Base-by-base conservation (phyloP, 2,797 vertebrate species). In the Columba guinea region DNA sequence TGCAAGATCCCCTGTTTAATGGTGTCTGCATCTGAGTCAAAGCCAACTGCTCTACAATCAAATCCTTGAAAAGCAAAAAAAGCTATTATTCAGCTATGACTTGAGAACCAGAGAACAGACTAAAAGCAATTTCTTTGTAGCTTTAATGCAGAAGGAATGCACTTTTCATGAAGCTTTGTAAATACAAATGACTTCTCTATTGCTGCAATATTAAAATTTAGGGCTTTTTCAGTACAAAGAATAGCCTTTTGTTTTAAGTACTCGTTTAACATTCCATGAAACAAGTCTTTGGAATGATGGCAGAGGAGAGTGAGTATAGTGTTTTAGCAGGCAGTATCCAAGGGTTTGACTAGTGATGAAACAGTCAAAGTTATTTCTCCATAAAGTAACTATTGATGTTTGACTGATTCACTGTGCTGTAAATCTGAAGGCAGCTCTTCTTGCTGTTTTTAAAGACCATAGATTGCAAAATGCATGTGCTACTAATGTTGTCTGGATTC, bases 301-400 rank as follows among this genome's bases (percentile, higher is more conserved):
- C 7, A 84, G 74, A 62, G 22, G 4, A 84, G 13, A 18, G 44
- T 20, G 10, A 53, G 17, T 24, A 49, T 75, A 89, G 32, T 27
- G 65, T 68, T 41, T 80, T 32, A 48, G 62, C 20, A 51, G 44
- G 6, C 14, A 24, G 28, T 68, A 37, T n/a, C 30, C 7, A 48
- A 46, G 4, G 17, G 4, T 41, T 60, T 81, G n/a, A 26, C 21
- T 20, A 26, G 35, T 24, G 19, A 35, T 37, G 18, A 44, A 91
- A 59, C 0, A 37, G 7, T 22, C 18, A 6, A 23, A 75, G 14
- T 65, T 55, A 4, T 24, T 35, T 85, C 65, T 86, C 30, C 5
- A 1, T 84, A 22, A 35, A 0, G 0, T 26, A 53, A 62, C 14
- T 58, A 13, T 7, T 56, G 64, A 28, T 60, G 10, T 59, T 69